Evolutionary conservation across 1,140 invertebrate genomes (phyloP).

Genomic region (Diploscapter pachys): DNA sequence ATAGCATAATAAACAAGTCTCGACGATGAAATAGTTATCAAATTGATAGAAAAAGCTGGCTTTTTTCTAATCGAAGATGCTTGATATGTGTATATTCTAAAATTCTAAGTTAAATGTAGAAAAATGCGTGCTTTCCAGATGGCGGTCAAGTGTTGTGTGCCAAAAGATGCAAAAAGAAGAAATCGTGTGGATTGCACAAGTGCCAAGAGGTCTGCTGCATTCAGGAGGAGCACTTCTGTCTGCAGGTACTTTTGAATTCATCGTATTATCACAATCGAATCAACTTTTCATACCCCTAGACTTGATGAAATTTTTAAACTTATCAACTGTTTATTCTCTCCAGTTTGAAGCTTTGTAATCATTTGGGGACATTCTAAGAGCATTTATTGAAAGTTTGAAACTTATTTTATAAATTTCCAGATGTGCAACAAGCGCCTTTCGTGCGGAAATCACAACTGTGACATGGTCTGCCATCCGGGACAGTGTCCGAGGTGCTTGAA

Average conservation of each 20-base stretch:
- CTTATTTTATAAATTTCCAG: conserved; percentile 2
- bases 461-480: conserved; percentile 80
- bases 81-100: conserved; percentile 32
- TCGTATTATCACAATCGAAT: not conserved
- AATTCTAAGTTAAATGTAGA: conserved; percentile 3
- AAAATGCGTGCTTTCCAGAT: conserved; percentile 59
- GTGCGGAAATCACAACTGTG: conserved; percentile 83
- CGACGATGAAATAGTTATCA: too few relatives aligned
- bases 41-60: too few relatives aligned
- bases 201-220: conserved; percentile 75
- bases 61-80: too few relatives aligned
- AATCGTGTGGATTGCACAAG: conserved; percentile 80
- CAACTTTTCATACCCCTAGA: not conserved
- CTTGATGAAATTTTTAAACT: not conserved
- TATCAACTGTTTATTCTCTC: too few relatives aligned
- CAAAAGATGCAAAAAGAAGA: conserved; percentile 81
- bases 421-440: conserved; percentile 66
- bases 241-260: conserved; percentile 62
- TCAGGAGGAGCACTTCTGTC: conserved; percentile 79
- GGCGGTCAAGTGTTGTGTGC: conserved; percentile 71
- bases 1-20: too few relatives aligned
- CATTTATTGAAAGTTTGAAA: too few relatives aligned
- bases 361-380: too few relatives aligned
- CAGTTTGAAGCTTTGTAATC: too few relatives aligned
- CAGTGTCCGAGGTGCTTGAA: conserved; percentile 78